phyloP scores from a whole-genome alignment of 2,888 invertebrate species.

The Amiota communis region DNA sequence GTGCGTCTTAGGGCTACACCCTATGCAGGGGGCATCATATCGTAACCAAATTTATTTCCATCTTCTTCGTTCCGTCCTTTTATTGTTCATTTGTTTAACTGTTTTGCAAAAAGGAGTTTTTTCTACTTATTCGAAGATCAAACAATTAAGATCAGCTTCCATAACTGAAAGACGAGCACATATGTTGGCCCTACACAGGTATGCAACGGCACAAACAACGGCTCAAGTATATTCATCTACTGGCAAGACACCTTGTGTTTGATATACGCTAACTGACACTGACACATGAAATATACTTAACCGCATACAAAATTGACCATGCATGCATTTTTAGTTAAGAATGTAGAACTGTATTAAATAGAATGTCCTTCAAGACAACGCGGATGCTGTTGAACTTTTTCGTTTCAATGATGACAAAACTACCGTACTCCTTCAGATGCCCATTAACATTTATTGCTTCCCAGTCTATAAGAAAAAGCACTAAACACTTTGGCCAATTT shows the following conservation, averaged over 20 bases:
- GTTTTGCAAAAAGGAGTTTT: constrained; percentile 31
- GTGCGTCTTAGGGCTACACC: constrained; percentile 20
- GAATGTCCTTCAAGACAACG: constrained; percentile 25
- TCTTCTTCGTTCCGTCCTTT: constrained; percentile 30
- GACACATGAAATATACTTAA: constrained; percentile 28
- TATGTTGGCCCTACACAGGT: constrained; percentile 15
- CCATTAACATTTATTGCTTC: background rate
- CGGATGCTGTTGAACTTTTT: constrained; percentile 1
- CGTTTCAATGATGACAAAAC: background rate
- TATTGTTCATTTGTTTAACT: constrained; percentile 16
- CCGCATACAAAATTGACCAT: constrained; percentile 18
- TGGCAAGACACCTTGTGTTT: constrained; percentile 35
- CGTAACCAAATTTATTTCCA: constrained; percentile 46
- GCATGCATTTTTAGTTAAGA: constrained; percentile 19
- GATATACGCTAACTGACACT: constrained; percentile 35
- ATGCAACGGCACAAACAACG: background rate
- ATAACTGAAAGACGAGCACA: constrained; percentile 48
- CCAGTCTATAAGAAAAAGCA: background rate
- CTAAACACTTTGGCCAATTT: constrained; percentile 16
- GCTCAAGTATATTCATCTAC: background rate
- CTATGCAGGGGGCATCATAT: constrained; percentile 24
- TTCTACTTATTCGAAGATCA: constrained; percentile 44
- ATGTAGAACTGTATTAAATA: constrained; percentile 29
- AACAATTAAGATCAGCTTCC: constrained; percentile 62
- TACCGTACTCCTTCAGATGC: background rate